These are phyloP conservation scores for Motacilla alba DNA, from an alignment of 2,113 vertebrate genomes.

Conservation along the genomic window DNA sequence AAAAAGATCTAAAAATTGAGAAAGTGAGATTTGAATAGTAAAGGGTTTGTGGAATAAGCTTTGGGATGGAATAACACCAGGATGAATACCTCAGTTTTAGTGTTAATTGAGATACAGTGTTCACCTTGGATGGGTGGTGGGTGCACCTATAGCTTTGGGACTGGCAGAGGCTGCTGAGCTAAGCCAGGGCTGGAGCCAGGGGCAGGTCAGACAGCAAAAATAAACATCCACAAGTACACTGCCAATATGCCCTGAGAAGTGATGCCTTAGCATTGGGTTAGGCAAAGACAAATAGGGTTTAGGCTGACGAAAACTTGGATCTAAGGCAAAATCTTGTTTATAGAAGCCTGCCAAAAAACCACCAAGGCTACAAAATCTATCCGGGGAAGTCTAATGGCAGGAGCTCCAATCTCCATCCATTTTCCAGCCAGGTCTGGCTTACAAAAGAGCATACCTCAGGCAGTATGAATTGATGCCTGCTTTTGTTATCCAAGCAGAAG, in stretches of 20 bases:
- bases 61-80: background rate
- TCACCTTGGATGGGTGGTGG: background rate
- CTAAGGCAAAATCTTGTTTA: background rate
- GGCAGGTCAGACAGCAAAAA: background rate
- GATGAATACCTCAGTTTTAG: background rate
- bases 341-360: background rate
- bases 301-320: background rate
- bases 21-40: background rate
- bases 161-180: background rate
- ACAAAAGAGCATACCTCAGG: fast-evolving
- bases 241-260: background rate
- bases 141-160: background rate
- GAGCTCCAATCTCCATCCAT: background rate
- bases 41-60: background rate
- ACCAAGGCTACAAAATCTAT: background rate
- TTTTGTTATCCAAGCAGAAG: background rate
- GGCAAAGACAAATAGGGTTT: background rate
- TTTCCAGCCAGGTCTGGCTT: background rate
- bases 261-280: background rate
- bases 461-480: background rate
- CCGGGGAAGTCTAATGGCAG: background rate
- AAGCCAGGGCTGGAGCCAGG: background rate
- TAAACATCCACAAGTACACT: background rate
- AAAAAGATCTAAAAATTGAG: background rate
- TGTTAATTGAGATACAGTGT: background rate